Evolutionary conservation across 2,888 invertebrate genomes (phyloP).

Genomic region (Platycnemis pennipes): DNA sequence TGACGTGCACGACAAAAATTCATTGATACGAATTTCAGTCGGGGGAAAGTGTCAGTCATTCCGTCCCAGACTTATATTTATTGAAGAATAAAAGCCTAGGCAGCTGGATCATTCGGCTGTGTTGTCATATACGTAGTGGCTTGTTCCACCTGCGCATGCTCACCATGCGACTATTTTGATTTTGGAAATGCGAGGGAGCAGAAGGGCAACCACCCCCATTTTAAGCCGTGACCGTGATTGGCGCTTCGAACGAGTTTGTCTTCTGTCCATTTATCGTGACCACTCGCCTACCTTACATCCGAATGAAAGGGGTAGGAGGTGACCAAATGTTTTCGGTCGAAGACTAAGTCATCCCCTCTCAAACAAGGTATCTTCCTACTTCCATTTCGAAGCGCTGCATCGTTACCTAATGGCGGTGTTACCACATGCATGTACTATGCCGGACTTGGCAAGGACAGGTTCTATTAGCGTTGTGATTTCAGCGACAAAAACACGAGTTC

Average conservation of each 20-base stretch:
- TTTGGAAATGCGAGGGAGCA: not conserved
- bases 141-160: not conserved
- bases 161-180: not conserved
- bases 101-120: not conserved
- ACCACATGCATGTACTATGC: not conserved
- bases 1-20: no score
- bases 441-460: not conserved
- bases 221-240: not conserved
- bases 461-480: not conserved
- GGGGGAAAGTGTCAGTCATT: no score
- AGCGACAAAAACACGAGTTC: not conserved
- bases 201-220: not conserved
- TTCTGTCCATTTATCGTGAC: not conserved
- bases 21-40: no score
- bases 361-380: not conserved
- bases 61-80: no score
- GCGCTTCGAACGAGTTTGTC: not conserved
- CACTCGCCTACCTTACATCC: not conserved
- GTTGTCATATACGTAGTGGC: not conserved
- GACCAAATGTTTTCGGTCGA: not conserved
- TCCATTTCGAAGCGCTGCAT: not conserved
- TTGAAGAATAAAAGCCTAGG: no score
- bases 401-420: not conserved
- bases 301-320: not conserved
- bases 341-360: not conserved